phyloP scores from a whole-genome alignment of 35 echinoderm and acorn worm species.

The Anneissia japonica region DNA sequence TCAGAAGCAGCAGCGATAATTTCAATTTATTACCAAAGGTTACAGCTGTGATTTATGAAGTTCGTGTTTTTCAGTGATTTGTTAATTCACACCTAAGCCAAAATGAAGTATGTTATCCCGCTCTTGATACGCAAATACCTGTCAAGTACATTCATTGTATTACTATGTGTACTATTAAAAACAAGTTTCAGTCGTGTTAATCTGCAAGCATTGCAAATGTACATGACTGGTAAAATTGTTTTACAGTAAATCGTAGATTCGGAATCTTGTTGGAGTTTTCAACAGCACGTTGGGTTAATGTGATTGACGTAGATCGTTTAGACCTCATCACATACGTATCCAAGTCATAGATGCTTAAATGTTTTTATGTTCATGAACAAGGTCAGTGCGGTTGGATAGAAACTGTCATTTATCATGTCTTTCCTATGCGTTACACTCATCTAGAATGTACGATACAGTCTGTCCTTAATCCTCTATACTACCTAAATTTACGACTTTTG shows the following conservation, averaged over 20 bases:
- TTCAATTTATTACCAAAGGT: background rate
- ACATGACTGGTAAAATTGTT: background rate
- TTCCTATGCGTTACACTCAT: too few relatives aligned
- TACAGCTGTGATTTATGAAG: background rate
- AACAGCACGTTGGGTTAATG: background rate
- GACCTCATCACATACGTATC: background rate
- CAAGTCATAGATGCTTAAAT: background rate
- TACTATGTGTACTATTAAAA: background rate
- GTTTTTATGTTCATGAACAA: background rate
- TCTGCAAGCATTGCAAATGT: background rate
- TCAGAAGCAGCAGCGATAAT: background rate
- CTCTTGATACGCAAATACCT: background rate
- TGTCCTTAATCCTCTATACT: background rate
- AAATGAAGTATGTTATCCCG: background rate
- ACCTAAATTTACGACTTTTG: background rate
- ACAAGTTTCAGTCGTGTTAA: background rate
- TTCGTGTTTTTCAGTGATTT: background rate
- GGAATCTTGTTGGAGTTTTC: background rate
- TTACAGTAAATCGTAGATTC: background rate
- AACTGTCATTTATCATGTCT: too few relatives aligned
- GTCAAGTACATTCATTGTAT: background rate
- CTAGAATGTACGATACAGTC: too few relatives aligned
- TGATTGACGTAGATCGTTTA: background rate
- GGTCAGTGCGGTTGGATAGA: background rate
- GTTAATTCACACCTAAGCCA: background rate